Percentiles rank a stretch among this genome's conserved stretches.
Conservation (phyloP, 2,888 invertebrate species). For the Heterodera filipjevi region DNA sequence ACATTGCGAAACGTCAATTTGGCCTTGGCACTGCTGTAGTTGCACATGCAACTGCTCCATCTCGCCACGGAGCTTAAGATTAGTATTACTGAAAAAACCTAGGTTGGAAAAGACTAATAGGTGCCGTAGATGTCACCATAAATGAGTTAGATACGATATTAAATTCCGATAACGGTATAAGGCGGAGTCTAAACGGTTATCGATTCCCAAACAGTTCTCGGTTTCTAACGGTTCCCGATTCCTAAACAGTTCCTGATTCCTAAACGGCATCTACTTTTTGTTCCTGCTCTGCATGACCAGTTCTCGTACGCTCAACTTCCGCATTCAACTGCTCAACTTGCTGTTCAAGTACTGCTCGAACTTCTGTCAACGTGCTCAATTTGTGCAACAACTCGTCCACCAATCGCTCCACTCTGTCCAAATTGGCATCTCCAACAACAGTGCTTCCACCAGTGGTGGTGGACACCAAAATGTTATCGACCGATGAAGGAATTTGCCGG, state of each 20-base stretch:
- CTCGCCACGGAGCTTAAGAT: not conserved
- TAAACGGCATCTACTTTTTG: not conserved
- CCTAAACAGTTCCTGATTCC: too few relatives aligned
- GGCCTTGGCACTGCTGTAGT: not conserved
- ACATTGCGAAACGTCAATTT: conserved; percentile 2
- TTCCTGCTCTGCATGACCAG: not conserved
- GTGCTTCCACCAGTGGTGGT: not conserved
- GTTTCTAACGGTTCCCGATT: too few relatives aligned
- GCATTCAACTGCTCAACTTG: not conserved
- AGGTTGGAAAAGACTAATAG: too few relatives aligned
- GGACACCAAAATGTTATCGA: not conserved
- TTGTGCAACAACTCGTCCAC: not conserved
- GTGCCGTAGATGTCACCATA: too few relatives aligned
- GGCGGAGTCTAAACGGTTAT: too few relatives aligned
- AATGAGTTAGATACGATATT: too few relatives aligned
- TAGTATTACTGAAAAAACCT: too few relatives aligned
- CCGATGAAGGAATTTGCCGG: not conserved
- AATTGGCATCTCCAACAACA: not conserved
- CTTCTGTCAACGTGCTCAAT: not conserved
- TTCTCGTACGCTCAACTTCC: not conserved
- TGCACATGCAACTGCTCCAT: not conserved
- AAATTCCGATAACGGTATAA: too few relatives aligned
- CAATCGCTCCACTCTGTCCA: not conserved
- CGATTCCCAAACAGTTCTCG: too few relatives aligned
- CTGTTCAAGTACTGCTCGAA: not conserved